Evolutionary conservation across 1,140 invertebrate species (phyloP).

Genomic region (Holcopasites calliopsidis): DNA sequence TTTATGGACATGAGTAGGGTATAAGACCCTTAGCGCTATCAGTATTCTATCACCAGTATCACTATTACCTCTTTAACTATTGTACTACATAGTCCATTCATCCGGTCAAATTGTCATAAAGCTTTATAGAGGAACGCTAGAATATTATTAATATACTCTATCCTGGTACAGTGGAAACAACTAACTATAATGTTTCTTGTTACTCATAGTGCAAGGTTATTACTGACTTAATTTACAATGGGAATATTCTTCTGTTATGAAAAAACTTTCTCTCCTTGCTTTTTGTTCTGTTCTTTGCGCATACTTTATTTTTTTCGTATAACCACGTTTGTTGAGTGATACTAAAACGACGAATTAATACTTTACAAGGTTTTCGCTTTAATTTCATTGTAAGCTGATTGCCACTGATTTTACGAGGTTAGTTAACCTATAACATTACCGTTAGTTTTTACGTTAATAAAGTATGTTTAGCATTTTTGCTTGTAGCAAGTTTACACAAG

Average conservation of each 20-base stretch:
- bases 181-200: not conserved
- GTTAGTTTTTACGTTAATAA: no score
- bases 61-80: constrained; percentile 46
- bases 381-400: not conserved
- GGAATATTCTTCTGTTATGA: not conserved
- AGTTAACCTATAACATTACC: not conserved
- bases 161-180: constrained; percentile 4
- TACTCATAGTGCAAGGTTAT: constrained; percentile 8
- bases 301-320: not conserved
- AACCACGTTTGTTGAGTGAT: not conserved
- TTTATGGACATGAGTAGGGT: constrained; percentile 57
- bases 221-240: not conserved
- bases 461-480: no score
- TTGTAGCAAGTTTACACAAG: no score
- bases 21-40: constrained; percentile 58
- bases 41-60: constrained; percentile 58
- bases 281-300: not conserved
- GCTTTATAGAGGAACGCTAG: constrained; percentile 31
- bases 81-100: constrained; percentile 35
- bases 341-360: not conserved
- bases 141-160: constrained; percentile 16
- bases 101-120: constrained; percentile 18
- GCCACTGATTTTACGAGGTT: not conserved
- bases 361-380: not conserved
- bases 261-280: not conserved